Evolutionary conservation across 2,797 vertebrate genomes (phyloP).

Genomic region (Balearica regulorum): DNA sequence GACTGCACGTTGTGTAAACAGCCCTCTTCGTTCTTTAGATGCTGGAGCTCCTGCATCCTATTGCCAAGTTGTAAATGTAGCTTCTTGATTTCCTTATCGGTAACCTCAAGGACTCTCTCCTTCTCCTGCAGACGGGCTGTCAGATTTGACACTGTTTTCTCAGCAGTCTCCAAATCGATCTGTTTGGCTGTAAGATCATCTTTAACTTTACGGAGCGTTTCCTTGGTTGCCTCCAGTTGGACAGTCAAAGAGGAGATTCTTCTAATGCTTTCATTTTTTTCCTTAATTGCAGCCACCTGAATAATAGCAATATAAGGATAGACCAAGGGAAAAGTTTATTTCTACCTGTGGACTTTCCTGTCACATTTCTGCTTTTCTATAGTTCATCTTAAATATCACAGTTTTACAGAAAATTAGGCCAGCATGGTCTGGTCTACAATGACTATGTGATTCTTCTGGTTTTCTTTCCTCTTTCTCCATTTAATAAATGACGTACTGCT

Average conservation of each 20-base stretch:
- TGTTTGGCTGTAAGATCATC: slow-evolving; percentile 67
- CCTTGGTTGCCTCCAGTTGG: slow-evolving; percentile 70
- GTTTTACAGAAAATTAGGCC: neutral
- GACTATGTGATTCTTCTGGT: neutral
- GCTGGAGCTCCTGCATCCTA: slow-evolving; percentile 71
- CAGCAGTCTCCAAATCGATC: slow-evolving; percentile 58
- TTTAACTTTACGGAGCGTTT: slow-evolving; percentile 59
- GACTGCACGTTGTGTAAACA: slow-evolving; percentile 51
- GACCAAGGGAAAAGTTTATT: neutral
- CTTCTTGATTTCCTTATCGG: slow-evolving; percentile 58
- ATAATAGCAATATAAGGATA: neutral
- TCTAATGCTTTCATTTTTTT: slow-evolving; percentile 69
- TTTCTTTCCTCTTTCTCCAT: neutral
- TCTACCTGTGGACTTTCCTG: neutral
- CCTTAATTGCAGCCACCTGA: slow-evolving; percentile 72
- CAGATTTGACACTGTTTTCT: slow-evolving; percentile 43
- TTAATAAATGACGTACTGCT: neutral
- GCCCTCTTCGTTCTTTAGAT: slow-evolving; percentile 23
- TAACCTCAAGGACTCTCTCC: slow-evolving; percentile 44
- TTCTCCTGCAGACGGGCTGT: slow-evolving; percentile 67
- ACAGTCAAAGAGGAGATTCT: slow-evolving; percentile 66
- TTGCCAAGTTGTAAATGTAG: slow-evolving; percentile 69
- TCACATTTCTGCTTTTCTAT: neutral
- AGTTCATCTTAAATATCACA: neutral
- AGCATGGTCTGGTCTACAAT: neutral